A percentile compares a stretch with the other conserved stretches of the same genome.
Evolutionary conservation across 37 sponge, comb jelly and placozoan genomes (phyloP).

Genomic region (Tethya wilhelma): DNA sequence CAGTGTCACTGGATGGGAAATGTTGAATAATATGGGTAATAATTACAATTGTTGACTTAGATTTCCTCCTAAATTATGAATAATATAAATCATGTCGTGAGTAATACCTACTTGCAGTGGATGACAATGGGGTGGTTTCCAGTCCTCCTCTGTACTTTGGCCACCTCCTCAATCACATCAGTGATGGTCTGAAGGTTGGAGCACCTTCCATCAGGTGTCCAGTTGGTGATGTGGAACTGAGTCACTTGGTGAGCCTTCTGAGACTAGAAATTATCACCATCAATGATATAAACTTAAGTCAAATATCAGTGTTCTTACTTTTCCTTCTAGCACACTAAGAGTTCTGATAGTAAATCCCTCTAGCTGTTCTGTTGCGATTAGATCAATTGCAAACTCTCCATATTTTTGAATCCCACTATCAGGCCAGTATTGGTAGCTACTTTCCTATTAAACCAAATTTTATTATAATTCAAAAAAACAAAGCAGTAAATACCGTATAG

Average conservation of each 20-base stretch:
- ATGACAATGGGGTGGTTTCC: slow-evolving; percentile 83
- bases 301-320: slow-evolving; percentile 6
- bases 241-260: slow-evolving; percentile 55
- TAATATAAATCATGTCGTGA: no score
- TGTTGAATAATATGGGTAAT: no score
- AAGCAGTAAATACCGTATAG: no score
- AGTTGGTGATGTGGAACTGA: slow-evolving; percentile 82
- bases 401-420: slow-evolving; percentile 19
- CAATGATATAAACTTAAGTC: no score
- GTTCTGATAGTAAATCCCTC: slow-evolving; percentile 52
- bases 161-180: slow-evolving; percentile 77
- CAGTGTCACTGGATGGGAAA: slow-evolving; percentile 60
- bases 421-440: slow-evolving; percentile 80
- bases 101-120: slow-evolving; percentile 80
- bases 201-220: slow-evolving; percentile 68
- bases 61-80: no score
- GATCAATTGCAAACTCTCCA: slow-evolving; percentile 43
- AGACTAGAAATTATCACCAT: no score
- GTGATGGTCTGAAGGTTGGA: slow-evolving; percentile 57
- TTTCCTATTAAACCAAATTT: background rate
- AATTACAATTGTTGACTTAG: no score
- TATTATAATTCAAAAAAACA: no score
- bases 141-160: slow-evolving; percentile 73
- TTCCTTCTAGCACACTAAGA: slow-evolving; percentile 24
- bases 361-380: slow-evolving; percentile 7